A percentile compares a stretch with the other conserved stretches of the same genome.
Conservation (phyloP, 1,140 invertebrate genomes). For the Akabosia matsudoensis region DNA sequence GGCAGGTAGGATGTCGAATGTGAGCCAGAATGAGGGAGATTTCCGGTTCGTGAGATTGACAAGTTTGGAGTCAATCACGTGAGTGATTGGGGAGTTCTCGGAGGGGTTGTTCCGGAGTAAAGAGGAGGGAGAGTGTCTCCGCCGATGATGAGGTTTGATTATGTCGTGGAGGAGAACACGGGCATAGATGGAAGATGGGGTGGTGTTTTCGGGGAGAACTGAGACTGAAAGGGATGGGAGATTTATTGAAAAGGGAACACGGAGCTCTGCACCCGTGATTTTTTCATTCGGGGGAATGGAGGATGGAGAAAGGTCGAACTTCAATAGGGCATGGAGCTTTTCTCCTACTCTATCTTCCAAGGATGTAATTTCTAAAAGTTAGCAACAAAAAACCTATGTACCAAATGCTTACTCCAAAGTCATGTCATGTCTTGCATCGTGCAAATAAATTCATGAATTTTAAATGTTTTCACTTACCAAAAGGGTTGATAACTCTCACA, state of each 20-base stretch:
- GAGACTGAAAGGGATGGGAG: not conserved
- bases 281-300: not conserved
- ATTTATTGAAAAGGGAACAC: not conserved
- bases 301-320: not conserved
- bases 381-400: not conserved
- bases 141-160: not conserved
- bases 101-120: not conserved
- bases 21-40: constrained; percentile 57
- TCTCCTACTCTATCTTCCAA: not conserved
- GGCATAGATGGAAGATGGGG: not conserved
- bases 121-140: not conserved
- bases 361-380: not conserved
- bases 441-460: no score
- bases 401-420: no score
- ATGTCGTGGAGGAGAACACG: not conserved
- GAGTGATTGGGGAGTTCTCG: constrained; percentile 59
- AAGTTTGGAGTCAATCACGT: constrained; percentile 74
- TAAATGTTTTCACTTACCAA: constrained; percentile 7
- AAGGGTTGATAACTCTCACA: not conserved
- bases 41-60: constrained; percentile 59
- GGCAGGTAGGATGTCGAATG: constrained; percentile 80
- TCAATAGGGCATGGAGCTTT: not conserved
- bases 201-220: not conserved
- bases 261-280: not conserved
- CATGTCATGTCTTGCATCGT: no score